Percentiles rank a stretch among this genome's conserved stretches.
Conservation (phyloP, 2,888 invertebrate species). For the Eilema depressum region DNA sequence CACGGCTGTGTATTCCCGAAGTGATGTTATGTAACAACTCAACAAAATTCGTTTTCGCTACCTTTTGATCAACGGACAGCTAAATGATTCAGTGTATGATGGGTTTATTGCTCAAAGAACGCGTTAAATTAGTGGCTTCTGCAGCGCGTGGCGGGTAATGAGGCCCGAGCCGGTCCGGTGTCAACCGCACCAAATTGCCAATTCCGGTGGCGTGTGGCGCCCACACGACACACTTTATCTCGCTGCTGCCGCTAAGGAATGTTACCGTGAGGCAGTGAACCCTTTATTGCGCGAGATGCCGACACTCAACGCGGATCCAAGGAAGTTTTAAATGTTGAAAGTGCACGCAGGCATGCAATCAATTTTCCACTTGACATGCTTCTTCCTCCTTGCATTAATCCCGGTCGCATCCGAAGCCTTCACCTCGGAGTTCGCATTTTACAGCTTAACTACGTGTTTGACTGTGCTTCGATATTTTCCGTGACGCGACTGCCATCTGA, state of each 20-base stretch:
- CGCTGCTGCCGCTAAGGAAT: neutral
- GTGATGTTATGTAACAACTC: neutral
- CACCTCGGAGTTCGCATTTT: no score
- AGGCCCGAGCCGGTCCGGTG: slow-evolving; percentile 1
- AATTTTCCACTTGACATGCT: no score
- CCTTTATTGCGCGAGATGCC: no score
- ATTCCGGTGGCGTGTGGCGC: slow-evolving; percentile 2
- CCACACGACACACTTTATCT: neutral
- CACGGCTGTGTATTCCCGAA: neutral
- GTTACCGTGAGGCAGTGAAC: neutral
- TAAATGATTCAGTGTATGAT: neutral
- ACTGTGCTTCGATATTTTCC: no score
- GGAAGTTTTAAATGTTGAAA: no score
- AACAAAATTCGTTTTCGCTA: neutral
- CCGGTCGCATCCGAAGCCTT: no score
- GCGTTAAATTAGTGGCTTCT: neutral
- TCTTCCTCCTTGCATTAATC: no score
- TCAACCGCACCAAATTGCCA: slow-evolving; percentile 11
- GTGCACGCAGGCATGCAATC: no score
- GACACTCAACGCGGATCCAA: neutral
- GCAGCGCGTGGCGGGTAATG: slow-evolving; percentile 1
- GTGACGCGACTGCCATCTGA: no score
- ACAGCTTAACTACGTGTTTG: no score
- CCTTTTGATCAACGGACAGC: neutral
- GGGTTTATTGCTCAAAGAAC: slow-evolving; percentile 6